Conservation (phyloP, 2,888 invertebrate species). For the Villa cingulata region DNA sequence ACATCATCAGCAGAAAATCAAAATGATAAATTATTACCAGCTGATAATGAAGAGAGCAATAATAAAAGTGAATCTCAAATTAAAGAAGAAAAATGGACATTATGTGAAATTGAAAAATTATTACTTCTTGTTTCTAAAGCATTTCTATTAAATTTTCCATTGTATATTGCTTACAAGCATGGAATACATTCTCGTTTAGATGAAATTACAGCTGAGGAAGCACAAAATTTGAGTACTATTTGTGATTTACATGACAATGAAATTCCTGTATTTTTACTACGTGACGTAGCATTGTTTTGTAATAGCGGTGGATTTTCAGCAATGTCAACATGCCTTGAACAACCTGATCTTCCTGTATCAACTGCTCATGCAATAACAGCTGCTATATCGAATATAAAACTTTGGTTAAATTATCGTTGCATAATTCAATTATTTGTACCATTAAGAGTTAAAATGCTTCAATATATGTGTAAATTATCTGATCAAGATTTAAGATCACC, state of each 20-base stretch:
- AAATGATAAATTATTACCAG: background rate
- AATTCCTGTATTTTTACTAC: slow-evolving; percentile 75
- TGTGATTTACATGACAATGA: slow-evolving; percentile 91
- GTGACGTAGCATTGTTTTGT: slow-evolving; percentile 89
- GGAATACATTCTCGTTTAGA: slow-evolving; percentile 67
- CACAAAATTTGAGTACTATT: slow-evolving; percentile 40
- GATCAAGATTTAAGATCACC: slow-evolving; percentile 82
- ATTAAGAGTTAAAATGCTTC: slow-evolving; percentile 68
- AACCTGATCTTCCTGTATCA: slow-evolving; percentile 64
- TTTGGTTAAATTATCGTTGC: slow-evolving; percentile 86
- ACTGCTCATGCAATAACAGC: slow-evolving; percentile 87
- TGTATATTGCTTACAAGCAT: slow-evolving; percentile 77
- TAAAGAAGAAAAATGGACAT: slow-evolving; percentile 47
- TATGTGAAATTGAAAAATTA: slow-evolving; percentile 77
- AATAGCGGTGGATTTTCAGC: slow-evolving; percentile 79
- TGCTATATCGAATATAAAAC: slow-evolving; percentile 80
- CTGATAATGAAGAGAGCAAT: slow-evolving; percentile 1
- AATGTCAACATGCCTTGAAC: slow-evolving; percentile 77
- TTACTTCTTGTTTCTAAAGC: slow-evolving; percentile 77
- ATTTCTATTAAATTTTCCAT: slow-evolving; percentile 79
- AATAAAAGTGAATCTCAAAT: slow-evolving; percentile 10
- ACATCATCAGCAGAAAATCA: background rate
- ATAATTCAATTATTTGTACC: slow-evolving; percentile 81
- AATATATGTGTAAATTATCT: slow-evolving; percentile 86
- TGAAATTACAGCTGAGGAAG: slow-evolving; percentile 73